These are phyloP conservation scores for Epirrita christyi DNA, from an alignment of 2,888 invertebrate species.

Conservation along the genomic window DNA sequence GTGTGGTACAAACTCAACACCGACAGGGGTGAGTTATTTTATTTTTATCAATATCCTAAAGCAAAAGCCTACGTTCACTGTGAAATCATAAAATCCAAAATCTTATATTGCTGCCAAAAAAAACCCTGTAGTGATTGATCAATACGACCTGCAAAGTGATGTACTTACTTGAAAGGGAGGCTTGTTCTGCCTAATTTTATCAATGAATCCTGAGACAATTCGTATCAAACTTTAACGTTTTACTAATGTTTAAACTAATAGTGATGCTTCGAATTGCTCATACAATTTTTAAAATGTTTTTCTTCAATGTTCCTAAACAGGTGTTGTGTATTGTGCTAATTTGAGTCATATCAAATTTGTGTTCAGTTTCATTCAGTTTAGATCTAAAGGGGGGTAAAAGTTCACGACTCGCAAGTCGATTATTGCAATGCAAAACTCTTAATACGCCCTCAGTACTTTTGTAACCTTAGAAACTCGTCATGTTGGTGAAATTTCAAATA, in stretches of 20 bases:
- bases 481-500: too few relatives aligned
- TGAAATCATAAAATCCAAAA: neutral
- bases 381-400: too few relatives aligned
- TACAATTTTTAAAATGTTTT: neutral
- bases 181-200: neutral
- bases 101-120: neutral
- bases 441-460: too few relatives aligned
- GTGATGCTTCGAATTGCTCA: neutral
- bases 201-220: neutral
- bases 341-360: too few relatives aligned
- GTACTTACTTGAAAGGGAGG: neutral
- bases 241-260: neutral
- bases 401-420: too few relatives aligned
- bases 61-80: neutral
- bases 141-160: neutral
- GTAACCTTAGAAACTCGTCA: too few relatives aligned
- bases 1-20: slow-evolving; percentile 89
- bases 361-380: too few relatives aligned
- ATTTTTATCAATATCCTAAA: slow-evolving; percentile 19
- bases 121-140: neutral
- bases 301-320: neutral
- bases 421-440: too few relatives aligned
- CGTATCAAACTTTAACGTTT: neutral
- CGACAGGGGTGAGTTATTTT: slow-evolving; percentile 85
- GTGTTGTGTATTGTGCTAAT: slow-evolving; percentile 2